These are phyloP conservation scores for Parazoanthus swiftii DNA, from an alignment of 92 coral and sea anemone species.

Conservation along the genomic window DNA sequence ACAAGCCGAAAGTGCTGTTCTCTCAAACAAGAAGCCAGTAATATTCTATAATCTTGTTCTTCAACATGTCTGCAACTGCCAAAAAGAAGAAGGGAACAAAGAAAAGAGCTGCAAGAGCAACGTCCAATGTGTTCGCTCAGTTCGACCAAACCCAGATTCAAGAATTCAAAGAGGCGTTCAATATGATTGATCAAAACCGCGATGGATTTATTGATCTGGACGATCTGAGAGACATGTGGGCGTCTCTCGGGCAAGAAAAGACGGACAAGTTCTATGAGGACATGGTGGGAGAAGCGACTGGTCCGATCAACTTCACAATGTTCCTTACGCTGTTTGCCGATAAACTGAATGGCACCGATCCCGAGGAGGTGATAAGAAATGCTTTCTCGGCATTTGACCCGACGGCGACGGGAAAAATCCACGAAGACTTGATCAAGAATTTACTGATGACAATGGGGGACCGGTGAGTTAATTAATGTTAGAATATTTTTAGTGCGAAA, in stretches of 20 bases:
- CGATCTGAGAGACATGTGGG: constrained; percentile 89
- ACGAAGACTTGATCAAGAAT: constrained; percentile 73
- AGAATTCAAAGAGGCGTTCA: constrained; percentile 98
- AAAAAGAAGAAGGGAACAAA: constrained; percentile 83
- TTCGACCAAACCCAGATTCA: constrained; percentile 98
- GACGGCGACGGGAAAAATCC: constrained; percentile 71
- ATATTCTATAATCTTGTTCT: background rate
- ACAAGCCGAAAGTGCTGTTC: background rate
- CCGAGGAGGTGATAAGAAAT: constrained; percentile 93
- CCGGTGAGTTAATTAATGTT: constrained; percentile 59
- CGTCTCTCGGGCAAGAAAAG: constrained; percentile 85
- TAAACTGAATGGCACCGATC: constrained; percentile 93
- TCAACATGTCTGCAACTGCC: constrained; percentile 60
- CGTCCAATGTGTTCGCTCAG: constrained; percentile 97
- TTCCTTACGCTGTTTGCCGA: constrained; percentile 93
- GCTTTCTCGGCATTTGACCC: constrained; percentile 88
- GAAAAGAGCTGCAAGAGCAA: constrained; percentile 95
- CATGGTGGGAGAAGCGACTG: constrained; percentile 91
- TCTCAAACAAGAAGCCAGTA: background rate
- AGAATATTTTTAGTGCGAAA: background rate
- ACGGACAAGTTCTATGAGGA: constrained; percentile 71
- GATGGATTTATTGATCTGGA: constrained; percentile 94
- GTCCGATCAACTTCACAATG: constrained; percentile 96
- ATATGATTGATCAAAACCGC: constrained; percentile 97
- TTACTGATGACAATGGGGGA: constrained; percentile 86